Percentiles rank a stretch among this genome's conserved stretches.
phyloP scores from a whole-genome alignment of 2,888 invertebrate species.

The Caenorhabditis parvicauda region DNA sequence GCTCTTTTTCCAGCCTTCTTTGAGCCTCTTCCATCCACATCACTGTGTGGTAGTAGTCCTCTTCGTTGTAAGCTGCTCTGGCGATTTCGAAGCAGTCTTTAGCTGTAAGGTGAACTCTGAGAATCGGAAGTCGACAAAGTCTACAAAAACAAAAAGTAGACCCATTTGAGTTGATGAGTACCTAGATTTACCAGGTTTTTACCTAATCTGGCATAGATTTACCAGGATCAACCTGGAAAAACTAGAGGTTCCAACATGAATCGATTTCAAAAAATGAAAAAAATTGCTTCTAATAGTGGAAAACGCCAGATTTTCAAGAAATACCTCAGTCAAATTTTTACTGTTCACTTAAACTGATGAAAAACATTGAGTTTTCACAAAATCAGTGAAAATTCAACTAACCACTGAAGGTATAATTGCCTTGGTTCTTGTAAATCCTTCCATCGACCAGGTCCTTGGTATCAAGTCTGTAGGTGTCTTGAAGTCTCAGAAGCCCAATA shows the following conservation, averaged over 20 bases:
- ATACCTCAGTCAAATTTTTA: too few species aligned
- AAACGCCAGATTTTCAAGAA: too few species aligned
- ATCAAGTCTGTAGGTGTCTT: conserved; percentile 73
- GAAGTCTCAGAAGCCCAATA: conserved; percentile 85
- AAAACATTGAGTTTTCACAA: too few species aligned
- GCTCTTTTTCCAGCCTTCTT: conserved; percentile 66
- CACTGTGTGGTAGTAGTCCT: conserved; percentile 86
- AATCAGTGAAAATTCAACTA: too few species aligned
- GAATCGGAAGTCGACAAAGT: neutral
- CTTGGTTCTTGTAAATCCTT: conserved; percentile 63
- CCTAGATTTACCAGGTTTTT: too few species aligned
- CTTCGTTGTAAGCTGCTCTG: conserved; percentile 84
- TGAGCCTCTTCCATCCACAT: conserved; percentile 93
- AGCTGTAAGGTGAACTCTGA: conserved; percentile 67
- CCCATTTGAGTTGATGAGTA: neutral
- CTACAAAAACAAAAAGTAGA: neutral
- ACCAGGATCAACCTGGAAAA: too few species aligned
- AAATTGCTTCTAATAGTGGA: too few species aligned
- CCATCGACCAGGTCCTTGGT: conserved; percentile 78
- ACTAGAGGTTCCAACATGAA: too few species aligned
- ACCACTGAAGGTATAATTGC: conserved; percentile 60
- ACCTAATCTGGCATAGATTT: too few species aligned
- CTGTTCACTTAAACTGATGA: too few species aligned
- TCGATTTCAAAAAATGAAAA: too few species aligned
- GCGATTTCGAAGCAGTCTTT: conserved; percentile 95